These are phyloP conservation scores for Pagrus major DNA, from an alignment of 2,113 vertebrate genomes.

Conservation along the genomic window DNA sequence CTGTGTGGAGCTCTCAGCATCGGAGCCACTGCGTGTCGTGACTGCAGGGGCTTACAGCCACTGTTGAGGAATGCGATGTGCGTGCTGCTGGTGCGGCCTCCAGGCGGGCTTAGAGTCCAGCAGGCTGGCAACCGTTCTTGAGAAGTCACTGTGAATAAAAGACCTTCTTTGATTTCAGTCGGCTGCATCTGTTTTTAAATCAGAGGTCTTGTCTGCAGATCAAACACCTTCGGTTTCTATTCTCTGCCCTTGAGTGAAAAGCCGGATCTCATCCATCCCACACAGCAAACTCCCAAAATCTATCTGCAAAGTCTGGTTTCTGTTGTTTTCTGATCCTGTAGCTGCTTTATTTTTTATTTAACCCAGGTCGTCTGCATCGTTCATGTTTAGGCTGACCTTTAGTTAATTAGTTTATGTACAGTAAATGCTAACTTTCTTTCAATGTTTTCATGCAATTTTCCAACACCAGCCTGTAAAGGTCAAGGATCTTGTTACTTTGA, in stretches of 20 bases:
- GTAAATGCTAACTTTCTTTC: slow-evolving; percentile 15
- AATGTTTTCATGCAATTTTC: slow-evolving; percentile 34
- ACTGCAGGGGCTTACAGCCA: slow-evolving; percentile 60
- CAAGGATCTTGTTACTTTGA: neutral
- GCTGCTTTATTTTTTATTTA: slow-evolving; percentile 30
- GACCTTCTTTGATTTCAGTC: slow-evolving; percentile 15
- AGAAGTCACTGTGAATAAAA: slow-evolving; percentile 49
- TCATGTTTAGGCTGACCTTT: slow-evolving; percentile 35
- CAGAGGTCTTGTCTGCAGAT: slow-evolving; percentile 35
- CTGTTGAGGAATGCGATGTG: slow-evolving; percentile 73
- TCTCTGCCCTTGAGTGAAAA: slow-evolving; percentile 29
- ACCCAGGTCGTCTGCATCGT: slow-evolving; percentile 1
- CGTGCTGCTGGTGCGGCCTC: slow-evolving; percentile 58
- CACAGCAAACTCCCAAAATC: neutral
- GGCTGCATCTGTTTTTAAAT: slow-evolving; percentile 45
- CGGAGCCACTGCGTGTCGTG: slow-evolving; percentile 65
- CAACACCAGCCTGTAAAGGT: slow-evolving; percentile 10
- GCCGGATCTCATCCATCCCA: slow-evolving; percentile 15
- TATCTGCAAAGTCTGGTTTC: slow-evolving; percentile 21
- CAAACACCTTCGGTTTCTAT: slow-evolving; percentile 49
- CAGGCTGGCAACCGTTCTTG: slow-evolving; percentile 28
- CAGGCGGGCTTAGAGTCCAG: slow-evolving; percentile 66
- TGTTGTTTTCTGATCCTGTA: neutral
- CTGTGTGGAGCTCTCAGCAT: slow-evolving; percentile 9
- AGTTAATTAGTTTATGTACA: slow-evolving; percentile 25